Percentiles rank a stretch among this genome's conserved stretches.
phyloP scores from a whole-genome alignment of 2,888 invertebrate genomes.

The Onthophagus sagittarius region DNA sequence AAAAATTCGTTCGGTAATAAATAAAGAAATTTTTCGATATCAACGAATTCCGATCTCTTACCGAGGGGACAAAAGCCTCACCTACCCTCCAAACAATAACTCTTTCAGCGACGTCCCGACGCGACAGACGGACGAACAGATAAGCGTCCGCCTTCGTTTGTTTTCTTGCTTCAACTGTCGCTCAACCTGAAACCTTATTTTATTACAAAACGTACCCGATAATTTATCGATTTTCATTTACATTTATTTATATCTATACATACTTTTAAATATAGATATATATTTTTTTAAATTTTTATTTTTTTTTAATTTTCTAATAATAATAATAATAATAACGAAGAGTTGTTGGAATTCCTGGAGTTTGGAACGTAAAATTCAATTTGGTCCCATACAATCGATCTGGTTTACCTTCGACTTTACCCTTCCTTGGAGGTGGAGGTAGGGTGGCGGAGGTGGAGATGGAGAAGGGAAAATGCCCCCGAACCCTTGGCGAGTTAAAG shows the following conservation, averaged over 20 bases:
- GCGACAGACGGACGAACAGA: neutral
- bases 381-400: neutral
- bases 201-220: neutral
- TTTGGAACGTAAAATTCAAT: neutral
- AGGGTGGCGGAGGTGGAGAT: too few species aligned
- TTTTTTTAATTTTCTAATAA: neutral
- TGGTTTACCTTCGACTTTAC: neutral
- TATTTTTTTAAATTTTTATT: too few species aligned
- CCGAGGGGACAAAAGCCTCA: neutral
- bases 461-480: neutral
- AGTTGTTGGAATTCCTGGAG: neutral
- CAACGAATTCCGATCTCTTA: neutral
- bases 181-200: neutral
- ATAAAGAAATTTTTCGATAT: neutral
- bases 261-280: too few species aligned
- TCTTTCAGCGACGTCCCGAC: neutral
- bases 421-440: neutral
- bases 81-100: neutral
- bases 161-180: neutral
- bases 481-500: neutral
- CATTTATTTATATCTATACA: too few species aligned
- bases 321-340: neutral
- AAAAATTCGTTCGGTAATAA: neutral
- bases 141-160: neutral
- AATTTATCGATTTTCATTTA: neutral